phyloP scores from a whole-genome alignment of 1,140 invertebrate species.

The Drosophila parabipectinata region DNA sequence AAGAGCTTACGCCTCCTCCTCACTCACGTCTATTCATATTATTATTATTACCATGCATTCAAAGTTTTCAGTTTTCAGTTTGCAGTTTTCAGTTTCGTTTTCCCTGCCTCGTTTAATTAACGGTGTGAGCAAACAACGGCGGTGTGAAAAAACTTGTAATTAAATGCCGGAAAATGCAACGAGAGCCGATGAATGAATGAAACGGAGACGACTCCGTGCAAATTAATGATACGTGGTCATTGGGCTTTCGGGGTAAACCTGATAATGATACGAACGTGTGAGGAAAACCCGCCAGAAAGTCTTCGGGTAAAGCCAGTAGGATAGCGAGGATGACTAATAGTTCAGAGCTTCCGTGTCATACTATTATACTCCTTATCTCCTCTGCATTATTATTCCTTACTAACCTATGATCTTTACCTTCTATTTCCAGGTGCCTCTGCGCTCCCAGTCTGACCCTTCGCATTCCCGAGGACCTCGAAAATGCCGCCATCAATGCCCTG shows the following conservation, averaged over 20 bases:
- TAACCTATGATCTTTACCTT: no score
- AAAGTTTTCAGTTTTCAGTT: slow-evolving; percentile 20
- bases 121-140: slow-evolving; percentile 52
- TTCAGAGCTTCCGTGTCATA: not conserved
- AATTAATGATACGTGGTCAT: slow-evolving; percentile 21
- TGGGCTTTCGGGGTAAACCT: slow-evolving; percentile 8
- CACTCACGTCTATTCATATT: not conserved
- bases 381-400: no score
- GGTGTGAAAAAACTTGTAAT: slow-evolving; percentile 63
- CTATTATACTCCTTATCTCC: not conserved
- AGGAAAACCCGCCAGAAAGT: slow-evolving; percentile 21
- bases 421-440: slow-evolving; percentile 60
- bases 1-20: slow-evolving; percentile 30
- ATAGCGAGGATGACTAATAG: not conserved
- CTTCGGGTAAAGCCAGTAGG: slow-evolving; percentile 16
- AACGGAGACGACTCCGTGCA: slow-evolving; percentile 12
- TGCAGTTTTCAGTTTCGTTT: slow-evolving; percentile 10
- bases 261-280: slow-evolving; percentile 7
- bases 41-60: not conserved
- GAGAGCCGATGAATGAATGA: slow-evolving; percentile 26
- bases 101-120: slow-evolving; percentile 48
- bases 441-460: slow-evolving; percentile 60
- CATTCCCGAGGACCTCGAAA: slow-evolving; percentile 76
- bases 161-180: slow-evolving; percentile 64
- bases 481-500: slow-evolving; percentile 66